Base-by-base conservation (phyloP, 2,797 vertebrate species). In the Chiloscyllium punctatum region DNA sequence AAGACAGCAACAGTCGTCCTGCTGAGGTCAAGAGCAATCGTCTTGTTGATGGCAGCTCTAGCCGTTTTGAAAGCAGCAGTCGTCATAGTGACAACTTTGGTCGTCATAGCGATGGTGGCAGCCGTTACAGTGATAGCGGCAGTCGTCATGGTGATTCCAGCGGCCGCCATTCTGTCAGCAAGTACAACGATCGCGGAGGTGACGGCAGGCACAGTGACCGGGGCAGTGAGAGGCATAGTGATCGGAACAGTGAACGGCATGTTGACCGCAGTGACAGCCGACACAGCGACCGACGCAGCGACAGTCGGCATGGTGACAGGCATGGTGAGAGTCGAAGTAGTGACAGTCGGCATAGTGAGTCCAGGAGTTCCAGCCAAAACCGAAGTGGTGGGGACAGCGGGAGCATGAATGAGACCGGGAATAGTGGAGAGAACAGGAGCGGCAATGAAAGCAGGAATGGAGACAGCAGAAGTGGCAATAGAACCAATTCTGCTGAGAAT, bases 211-310 rank as follows among this genome's bases (percentile, higher is more conserved):
- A 97, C 37, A 96, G 96, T 0, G 98, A 98, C 0, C 91, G 62
- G 90, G 97, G 97, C 9, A 69, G 90, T 92, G 90, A 92, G 62
- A 96, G 96, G 57, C 96, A 97, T 0, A 97, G 88, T 42, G 62
- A 90, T 11, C 94, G 88, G 7, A 53, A 94, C 33, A 53, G 96
- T 82, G 96, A 37, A 96, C 96, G 84, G 0, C 37, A 96, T 0
- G 23, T 96, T 71, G 97, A 97, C 95, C 97, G 98, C 96, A 6
- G 97, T 0, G 98, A 98, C 53, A 96, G 97, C 94, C 97, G 97
- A 3, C 98, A 98, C 0, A 97, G 98, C 97, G 97, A 98, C 96
- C 97, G 97, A 74, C 94, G 97, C 91, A 97, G 97, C 18, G 97
- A 98, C 1, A n/a, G 97, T 0, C 98, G 98, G n/a, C 79, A 37